Evolutionary conservation across 2,797 vertebrate species (phyloP).

Genomic region (Neomorphus geoffroyi): DNA sequence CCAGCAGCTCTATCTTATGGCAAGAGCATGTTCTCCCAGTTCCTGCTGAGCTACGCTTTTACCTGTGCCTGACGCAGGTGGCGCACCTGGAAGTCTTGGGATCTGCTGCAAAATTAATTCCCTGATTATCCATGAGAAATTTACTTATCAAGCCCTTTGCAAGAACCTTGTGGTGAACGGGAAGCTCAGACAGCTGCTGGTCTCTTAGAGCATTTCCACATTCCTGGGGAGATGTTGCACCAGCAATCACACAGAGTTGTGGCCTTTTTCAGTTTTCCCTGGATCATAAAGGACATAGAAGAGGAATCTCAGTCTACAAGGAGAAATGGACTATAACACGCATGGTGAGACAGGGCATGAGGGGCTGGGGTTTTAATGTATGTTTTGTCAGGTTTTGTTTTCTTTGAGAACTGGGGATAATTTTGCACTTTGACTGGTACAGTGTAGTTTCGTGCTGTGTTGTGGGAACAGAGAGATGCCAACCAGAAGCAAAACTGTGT

Average conservation of each 20-base stretch:
- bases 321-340: neutral
- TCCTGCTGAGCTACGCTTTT: neutral
- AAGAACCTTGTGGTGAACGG: neutral
- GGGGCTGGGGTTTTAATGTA: rapidly evolving
- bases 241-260: rapidly evolving
- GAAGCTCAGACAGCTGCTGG: neutral
- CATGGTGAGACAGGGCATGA: neutral
- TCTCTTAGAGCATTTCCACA: rapidly evolving
- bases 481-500: neutral
- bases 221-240: neutral
- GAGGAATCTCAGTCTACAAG: rapidly evolving
- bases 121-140: neutral
- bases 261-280: neutral
- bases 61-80: neutral
- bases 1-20: neutral
- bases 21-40: neutral
- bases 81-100: neutral
- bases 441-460: neutral
- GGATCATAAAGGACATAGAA: rapidly evolving
- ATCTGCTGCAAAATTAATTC: neutral
- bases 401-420: neutral
- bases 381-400: neutral
- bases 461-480: neutral
- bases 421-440: rapidly evolving
- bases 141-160: neutral